A percentile compares a stretch with the other conserved stretches of the same genome.
Evolutionary conservation across 1,140 invertebrate genomes (phyloP).

Genomic region (Dreissena rostriformis): DNA sequence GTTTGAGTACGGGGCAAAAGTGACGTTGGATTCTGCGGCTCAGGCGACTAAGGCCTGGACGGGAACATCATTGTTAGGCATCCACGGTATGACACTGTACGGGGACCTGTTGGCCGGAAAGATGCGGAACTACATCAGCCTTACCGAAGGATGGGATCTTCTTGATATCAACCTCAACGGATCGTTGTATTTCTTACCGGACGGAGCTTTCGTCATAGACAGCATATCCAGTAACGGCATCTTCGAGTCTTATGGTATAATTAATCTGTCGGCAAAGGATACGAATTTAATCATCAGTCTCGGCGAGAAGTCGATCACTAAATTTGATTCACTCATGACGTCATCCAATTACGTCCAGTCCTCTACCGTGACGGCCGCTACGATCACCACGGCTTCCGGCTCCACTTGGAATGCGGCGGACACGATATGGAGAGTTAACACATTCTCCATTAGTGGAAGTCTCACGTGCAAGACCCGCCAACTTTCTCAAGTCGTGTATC

Average conservation of each 20-base stretch:
- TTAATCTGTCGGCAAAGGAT: slow-evolving; percentile 32
- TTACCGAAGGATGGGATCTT: slow-evolving; percentile 55
- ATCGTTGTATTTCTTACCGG: slow-evolving; percentile 56
- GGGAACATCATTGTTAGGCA: slow-evolving; percentile 52
- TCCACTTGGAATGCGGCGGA: slow-evolving; percentile 55
- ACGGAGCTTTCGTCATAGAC: slow-evolving; percentile 50
- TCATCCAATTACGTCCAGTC: slow-evolving; percentile 36
- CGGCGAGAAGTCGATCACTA: slow-evolving; percentile 34
- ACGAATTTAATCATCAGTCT: slow-evolving; percentile 44
- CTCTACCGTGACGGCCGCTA: slow-evolving; percentile 44
- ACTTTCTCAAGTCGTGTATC: slow-evolving; percentile 40
- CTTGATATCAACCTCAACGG: slow-evolving; percentile 53
- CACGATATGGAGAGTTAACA: slow-evolving; percentile 54
- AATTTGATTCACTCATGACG: slow-evolving; percentile 51
- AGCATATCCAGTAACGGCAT: slow-evolving; percentile 54
- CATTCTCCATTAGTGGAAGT: slow-evolving; percentile 43
- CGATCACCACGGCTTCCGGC: slow-evolving; percentile 43
- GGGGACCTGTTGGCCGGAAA: slow-evolving; percentile 59
- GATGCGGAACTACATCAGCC: slow-evolving; percentile 50
- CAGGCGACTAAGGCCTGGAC: slow-evolving; percentile 57
- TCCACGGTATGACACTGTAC: slow-evolving; percentile 60
- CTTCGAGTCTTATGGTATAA: slow-evolving; percentile 50
- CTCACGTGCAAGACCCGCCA: slow-evolving; percentile 50
- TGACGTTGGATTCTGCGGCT: slow-evolving; percentile 60
- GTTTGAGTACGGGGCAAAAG: slow-evolving; percentile 54